Conservation (phyloP, 2,888 invertebrate genomes). For the Rotaria magnacalcarata region DNA sequence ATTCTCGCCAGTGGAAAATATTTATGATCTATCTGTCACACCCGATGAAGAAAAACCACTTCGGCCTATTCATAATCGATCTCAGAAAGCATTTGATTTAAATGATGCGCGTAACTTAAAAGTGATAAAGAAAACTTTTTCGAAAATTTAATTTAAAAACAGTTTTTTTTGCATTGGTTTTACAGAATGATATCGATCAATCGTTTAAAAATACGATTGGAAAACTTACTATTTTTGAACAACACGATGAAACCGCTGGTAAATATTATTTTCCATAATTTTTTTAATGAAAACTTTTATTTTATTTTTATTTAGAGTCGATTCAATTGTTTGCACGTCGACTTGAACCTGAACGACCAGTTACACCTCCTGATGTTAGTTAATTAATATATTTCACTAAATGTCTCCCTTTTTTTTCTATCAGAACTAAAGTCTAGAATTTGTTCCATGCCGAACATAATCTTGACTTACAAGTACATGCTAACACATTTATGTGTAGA, state of each 20-base stretch:
- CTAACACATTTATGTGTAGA: too few species aligned
- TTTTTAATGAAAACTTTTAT: too few species aligned
- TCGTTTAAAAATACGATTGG: neutral
- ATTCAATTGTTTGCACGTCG: neutral
- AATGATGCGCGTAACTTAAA: neutral
- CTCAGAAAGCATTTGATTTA: neutral
- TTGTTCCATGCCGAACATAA: too few species aligned
- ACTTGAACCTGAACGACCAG: neutral
- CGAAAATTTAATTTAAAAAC: too few species aligned
- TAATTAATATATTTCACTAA: too few species aligned
- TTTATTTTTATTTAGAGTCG: too few species aligned
- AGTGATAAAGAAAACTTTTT: neutral
- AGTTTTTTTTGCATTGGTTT: neutral
- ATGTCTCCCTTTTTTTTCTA: too few species aligned
- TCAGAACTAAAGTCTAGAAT: too few species aligned
- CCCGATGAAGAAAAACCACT: neutral
- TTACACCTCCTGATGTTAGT: conserved; percentile 12
- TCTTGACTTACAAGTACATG: too few species aligned
- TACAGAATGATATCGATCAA: neutral
- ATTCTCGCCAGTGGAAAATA: neutral
- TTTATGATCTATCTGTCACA: neutral
- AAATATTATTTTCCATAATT: neutral
- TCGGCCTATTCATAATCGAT: neutral
- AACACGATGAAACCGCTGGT: conserved; percentile 10
- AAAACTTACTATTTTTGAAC: neutral